Evolutionary conservation across 2,888 invertebrate species (phyloP).

Genomic region (Tetranychus truncatus): DNA sequence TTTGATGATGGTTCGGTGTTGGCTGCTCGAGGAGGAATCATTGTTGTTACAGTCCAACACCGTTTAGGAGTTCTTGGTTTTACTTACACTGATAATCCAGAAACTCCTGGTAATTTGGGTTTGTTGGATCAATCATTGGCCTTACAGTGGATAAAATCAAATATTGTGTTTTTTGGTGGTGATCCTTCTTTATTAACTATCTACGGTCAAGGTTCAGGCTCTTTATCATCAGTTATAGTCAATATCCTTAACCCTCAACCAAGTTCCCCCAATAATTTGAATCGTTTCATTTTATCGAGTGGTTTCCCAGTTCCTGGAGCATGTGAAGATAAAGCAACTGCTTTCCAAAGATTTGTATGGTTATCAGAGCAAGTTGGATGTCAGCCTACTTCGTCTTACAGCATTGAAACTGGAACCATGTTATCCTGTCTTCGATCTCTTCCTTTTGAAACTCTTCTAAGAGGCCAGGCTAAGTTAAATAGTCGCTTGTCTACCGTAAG

Average conservation of each 20-base stretch:
- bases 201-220: neutral
- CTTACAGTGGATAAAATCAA: neutral
- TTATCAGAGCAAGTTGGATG: neutral
- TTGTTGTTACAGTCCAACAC: neutral
- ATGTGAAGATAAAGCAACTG: neutral
- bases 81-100: neutral
- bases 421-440: neutral
- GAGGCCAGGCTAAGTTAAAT: neutral
- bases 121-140: neutral
- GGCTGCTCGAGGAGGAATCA: neutral
- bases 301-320: neutral
- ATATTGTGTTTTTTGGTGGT: neutral
- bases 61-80: neutral
- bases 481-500: neutral
- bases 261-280: neutral
- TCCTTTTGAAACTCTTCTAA: neutral
- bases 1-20: neutral
- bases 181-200: neutral
- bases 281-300: neutral
- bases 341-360: neutral
- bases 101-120: neutral
- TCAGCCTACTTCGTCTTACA: neutral
- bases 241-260: neutral
- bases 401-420: neutral
- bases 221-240: neutral